These are phyloP conservation scores for Carollia perspicillata DNA, from an alignment of 2,113 vertebrate genomes.

Conservation along the genomic window DNA sequence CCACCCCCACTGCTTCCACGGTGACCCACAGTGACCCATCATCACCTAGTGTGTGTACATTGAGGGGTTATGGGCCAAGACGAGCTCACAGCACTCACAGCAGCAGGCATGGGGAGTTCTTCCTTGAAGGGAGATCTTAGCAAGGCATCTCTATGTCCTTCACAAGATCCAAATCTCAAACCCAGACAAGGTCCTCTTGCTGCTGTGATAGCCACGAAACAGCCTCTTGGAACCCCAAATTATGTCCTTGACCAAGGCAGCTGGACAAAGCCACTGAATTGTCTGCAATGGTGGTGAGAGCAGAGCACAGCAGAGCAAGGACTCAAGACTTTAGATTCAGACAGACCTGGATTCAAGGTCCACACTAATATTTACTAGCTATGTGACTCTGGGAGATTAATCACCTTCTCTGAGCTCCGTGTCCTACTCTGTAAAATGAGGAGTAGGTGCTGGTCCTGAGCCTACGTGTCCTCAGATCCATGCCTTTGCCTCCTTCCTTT, in stretches of 20 bases:
- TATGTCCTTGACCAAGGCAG: neutral
- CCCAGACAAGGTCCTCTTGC: neutral
- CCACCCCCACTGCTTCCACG: neutral
- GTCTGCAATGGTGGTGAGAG: neutral
- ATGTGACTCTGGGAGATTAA: neutral
- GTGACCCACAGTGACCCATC: neutral
- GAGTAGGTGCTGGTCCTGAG: neutral
- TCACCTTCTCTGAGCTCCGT: neutral
- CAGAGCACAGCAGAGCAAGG: accelerated
- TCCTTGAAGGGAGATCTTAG: neutral
- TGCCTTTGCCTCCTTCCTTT: neutral
- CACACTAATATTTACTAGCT: neutral
- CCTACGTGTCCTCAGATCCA: neutral
- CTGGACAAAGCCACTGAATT: neutral
- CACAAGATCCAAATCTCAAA: neutral
- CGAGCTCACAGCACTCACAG: neutral
- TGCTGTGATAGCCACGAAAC: neutral
- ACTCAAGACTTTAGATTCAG: neutral
- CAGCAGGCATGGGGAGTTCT: neutral
- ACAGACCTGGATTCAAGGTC: neutral
- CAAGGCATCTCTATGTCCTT: neutral
- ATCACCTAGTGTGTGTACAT: neutral
- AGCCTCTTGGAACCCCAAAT: neutral
- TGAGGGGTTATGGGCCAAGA: neutral
- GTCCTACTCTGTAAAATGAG: neutral